Evolutionary conservation across 2,113 vertebrate species (phyloP).

Genomic region (Tinamus guttatus): DNA sequence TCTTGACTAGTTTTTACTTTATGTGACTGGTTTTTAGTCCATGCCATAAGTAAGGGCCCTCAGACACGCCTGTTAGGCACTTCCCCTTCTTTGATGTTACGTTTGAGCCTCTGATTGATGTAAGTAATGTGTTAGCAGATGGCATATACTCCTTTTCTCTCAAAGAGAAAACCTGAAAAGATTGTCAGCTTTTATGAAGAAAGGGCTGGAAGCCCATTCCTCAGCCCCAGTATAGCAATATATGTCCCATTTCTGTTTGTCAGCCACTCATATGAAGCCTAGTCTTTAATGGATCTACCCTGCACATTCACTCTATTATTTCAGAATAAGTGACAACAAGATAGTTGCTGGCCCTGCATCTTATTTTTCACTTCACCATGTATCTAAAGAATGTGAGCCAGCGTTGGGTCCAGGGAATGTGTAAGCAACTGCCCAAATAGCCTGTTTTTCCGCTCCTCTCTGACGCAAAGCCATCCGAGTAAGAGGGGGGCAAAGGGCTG

Average conservation of each 20-base stretch:
- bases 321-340: background rate
- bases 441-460: background rate
- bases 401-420: background rate
- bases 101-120: constrained; percentile 20
- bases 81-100: background rate
- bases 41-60: background rate
- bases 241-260: background rate
- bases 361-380: constrained; percentile 38
- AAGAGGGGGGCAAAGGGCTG: background rate
- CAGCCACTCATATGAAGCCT: background rate
- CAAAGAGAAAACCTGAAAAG: constrained; percentile 38
- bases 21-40: background rate
- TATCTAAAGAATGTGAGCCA: background rate
- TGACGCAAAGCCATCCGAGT: background rate
- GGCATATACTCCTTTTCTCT: constrained; percentile 37
- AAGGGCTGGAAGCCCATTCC: background rate
- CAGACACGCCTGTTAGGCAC: background rate
- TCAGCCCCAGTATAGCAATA: background rate
- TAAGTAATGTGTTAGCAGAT: constrained; percentile 14
- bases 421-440: background rate
- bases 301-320: background rate
- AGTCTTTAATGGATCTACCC: background rate
- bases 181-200: background rate
- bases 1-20: background rate
- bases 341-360: background rate